Evolutionary conservation across 2,888 invertebrate species (phyloP).

Genomic region (Ariolimax columbianus): DNA sequence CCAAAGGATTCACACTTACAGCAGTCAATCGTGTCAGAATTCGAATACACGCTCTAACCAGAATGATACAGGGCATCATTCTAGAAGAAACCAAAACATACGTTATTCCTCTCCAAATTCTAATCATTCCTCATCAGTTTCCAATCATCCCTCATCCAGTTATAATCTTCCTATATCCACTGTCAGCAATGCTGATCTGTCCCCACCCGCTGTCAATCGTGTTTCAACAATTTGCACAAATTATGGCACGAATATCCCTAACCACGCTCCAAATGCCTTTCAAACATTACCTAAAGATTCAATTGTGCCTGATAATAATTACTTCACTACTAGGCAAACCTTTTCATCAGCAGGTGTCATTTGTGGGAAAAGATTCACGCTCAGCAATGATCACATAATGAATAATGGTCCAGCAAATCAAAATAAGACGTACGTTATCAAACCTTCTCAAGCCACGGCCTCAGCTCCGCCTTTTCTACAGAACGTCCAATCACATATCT

Average conservation of each 20-base stretch:
- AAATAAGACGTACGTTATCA: slow-evolving; percentile 24
- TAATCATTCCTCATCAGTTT: neutral
- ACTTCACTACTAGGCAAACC: neutral
- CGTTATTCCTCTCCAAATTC: neutral
- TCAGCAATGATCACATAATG: neutral
- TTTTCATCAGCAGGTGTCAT: neutral
- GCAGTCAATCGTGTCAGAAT: neutral
- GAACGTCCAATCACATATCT: neutral
- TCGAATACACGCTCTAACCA: neutral
- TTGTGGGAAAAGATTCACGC: neutral
- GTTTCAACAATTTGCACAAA: neutral
- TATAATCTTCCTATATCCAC: neutral
- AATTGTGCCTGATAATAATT: neutral
- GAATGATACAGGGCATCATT: neutral
- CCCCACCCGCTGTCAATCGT: neutral
- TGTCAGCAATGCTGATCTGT: neutral
- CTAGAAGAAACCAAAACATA: neutral
- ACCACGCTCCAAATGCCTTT: neutral
- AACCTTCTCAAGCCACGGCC: slow-evolving; percentile 21
- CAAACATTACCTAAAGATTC: slow-evolving; percentile 12
- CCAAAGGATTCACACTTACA: neutral
- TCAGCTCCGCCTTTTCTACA: slow-evolving; percentile 8
- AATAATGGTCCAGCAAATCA: neutral
- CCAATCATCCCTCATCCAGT: neutral
- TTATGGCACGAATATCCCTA: neutral